phyloP scores from a whole-genome alignment of 2,888 invertebrate genomes.

The Scaptodrosophila latifasciaeformis region DNA sequence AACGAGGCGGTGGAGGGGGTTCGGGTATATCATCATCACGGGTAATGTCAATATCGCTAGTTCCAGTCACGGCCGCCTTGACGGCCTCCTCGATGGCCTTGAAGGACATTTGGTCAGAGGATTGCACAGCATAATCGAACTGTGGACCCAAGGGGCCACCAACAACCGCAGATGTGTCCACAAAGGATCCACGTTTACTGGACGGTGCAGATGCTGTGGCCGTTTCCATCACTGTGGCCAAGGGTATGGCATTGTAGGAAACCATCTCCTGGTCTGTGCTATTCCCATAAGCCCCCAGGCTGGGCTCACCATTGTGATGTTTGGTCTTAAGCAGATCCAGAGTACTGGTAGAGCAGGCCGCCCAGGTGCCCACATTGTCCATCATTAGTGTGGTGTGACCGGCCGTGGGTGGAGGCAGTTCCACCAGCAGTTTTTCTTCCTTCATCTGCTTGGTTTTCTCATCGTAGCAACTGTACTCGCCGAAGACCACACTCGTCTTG shows the following conservation, averaged over 20 bases:
- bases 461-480: constrained; percentile 82
- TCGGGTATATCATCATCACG: constrained; percentile 78
- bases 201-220: constrained; percentile 33
- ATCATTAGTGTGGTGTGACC: constrained; percentile 50
- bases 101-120: constrained; percentile 71
- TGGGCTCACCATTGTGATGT: constrained; percentile 23
- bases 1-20: constrained; percentile 77
- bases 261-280: constrained; percentile 52
- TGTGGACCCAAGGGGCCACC: constrained; percentile 45
- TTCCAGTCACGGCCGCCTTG: constrained; percentile 40
- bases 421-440: constrained; percentile 79
- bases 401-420: constrained; percentile 77
- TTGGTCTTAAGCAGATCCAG: constrained; percentile 70
- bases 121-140: constrained; percentile 68
- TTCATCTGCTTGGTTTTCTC: constrained; percentile 76
- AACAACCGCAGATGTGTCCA: constrained; percentile 37
- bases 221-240: constrained; percentile 42
- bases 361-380: constrained; percentile 48
- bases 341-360: constrained; percentile 64
- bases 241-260: constrained; percentile 50
- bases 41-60: constrained; percentile 47
- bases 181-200: constrained; percentile 65
- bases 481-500: constrained; percentile 72
- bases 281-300: background rate
- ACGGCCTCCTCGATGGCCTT: constrained; percentile 71